Percentiles rank a stretch among this genome's conserved stretches.
Evolutionary conservation across 1,140 invertebrate genomes (phyloP).

Genomic region (Hypsibius dujardini): DNA sequence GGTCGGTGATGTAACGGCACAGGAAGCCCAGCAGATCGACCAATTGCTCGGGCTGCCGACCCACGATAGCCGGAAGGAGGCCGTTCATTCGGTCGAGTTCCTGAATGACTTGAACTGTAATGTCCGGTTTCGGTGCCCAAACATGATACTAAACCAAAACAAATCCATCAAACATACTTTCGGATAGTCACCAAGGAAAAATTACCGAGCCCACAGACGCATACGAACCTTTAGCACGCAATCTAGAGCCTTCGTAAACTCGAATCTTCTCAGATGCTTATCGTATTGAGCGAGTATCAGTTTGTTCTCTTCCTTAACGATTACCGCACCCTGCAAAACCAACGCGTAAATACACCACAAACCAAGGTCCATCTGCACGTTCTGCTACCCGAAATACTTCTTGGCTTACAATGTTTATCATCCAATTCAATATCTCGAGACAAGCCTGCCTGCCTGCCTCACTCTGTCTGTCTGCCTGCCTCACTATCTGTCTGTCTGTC

Average conservation of each 20-base stretch:
- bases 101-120: conserved; percentile 57
- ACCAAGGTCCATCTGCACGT: not conserved
- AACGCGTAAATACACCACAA: conserved; percentile 15
- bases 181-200: conserved; percentile 26
- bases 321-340: conserved; percentile 27
- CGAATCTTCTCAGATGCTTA: conserved; percentile 52
- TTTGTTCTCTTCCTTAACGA: conserved; percentile 27
- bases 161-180: not conserved
- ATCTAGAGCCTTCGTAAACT: conserved; percentile 61
- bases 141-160: conserved; percentile 18
- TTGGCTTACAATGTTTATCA: conserved; percentile 9
- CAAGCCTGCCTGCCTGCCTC: not conserved
- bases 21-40: not conserved
- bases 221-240: conserved; percentile 41
- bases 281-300: conserved; percentile 40
- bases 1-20: conserved; percentile 6
- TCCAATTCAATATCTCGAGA: conserved; percentile 3
- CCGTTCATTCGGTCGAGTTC: conserved; percentile 43
- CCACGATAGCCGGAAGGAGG: conserved; percentile 22
- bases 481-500: no score
- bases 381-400: not conserved
- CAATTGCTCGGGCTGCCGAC: not conserved
- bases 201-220: conserved; percentile 25
- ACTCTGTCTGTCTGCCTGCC: no score
- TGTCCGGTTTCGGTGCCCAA: conserved; percentile 47